These are phyloP conservation scores for Sphinx pinastri DNA, from an alignment of 2,888 invertebrate genomes.

Conservation along the genomic window DNA sequence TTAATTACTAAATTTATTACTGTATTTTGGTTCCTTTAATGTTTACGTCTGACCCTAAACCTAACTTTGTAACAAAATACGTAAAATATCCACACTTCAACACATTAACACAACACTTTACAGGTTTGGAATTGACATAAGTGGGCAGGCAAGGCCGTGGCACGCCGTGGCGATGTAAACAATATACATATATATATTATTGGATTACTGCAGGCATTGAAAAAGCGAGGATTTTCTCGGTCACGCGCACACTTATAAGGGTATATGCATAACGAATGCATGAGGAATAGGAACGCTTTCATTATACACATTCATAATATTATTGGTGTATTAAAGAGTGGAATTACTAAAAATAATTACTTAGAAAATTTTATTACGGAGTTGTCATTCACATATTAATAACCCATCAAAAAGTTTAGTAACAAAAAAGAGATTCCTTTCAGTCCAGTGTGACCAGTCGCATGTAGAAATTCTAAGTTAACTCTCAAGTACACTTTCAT, in stretches of 20 bases:
- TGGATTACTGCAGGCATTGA: slow-evolving; percentile 21
- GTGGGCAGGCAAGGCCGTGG: not conserved
- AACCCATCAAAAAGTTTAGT: too few species aligned
- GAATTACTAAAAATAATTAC: too few species aligned
- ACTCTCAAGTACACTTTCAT: too few species aligned
- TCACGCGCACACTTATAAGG: not conserved
- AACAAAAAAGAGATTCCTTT: too few species aligned
- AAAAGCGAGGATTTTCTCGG: slow-evolving; percentile 4
- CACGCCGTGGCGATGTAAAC: not conserved
- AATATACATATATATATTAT: slow-evolving; percentile 19
- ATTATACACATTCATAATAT: too few species aligned
- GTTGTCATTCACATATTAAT: too few species aligned
- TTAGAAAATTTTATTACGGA: too few species aligned
- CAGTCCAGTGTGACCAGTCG: too few species aligned
- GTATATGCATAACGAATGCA: not conserved
- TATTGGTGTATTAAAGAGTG: too few species aligned
- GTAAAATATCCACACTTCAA: not conserved
- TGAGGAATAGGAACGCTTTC: not conserved
- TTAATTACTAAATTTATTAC: not conserved
- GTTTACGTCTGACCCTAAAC: not conserved
- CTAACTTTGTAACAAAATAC: not conserved
- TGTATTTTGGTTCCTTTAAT: too few species aligned
- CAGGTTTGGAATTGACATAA: slow-evolving; percentile 19
- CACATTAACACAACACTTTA: slow-evolving; percentile 12
- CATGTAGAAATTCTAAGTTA: too few species aligned